Conservation (phyloP, 1,140 invertebrate genomes). For the Diachasmimorpha longicaudata region DNA sequence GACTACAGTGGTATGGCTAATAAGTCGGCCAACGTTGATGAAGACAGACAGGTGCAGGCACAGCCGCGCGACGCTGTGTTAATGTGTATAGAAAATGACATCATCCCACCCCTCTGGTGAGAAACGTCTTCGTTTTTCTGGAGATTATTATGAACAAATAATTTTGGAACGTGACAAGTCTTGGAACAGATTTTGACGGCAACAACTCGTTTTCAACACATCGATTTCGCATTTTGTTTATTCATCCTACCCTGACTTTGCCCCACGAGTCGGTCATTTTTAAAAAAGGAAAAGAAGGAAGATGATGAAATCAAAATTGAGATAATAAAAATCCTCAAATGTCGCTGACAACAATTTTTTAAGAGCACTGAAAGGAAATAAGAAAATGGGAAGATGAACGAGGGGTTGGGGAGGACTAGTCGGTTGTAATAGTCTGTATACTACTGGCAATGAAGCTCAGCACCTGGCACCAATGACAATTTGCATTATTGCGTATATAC, state of each 20-base stretch:
- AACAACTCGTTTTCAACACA: not conserved
- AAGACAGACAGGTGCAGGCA: constrained; percentile 18
- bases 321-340: not conserved
- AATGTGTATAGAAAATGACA: constrained; percentile 14
- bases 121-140: not conserved
- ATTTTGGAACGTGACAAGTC: not conserved
- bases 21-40: constrained; percentile 22
- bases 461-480: not conserved
- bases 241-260: not conserved
- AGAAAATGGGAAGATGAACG: too few relatives aligned
- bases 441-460: not conserved
- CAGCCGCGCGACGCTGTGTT: not conserved
- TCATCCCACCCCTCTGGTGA: not conserved
- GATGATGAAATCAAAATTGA: not conserved
- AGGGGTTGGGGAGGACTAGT: too few relatives aligned
- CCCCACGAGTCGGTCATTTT: not conserved
- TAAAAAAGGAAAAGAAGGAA: not conserved
- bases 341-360: too few relatives aligned
- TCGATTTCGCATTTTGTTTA: not conserved
- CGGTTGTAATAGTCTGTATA: not conserved
- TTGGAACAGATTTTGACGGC: not conserved
- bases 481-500: not conserved
- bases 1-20: constrained; percentile 9
- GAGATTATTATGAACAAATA: not conserved
- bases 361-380: too few relatives aligned